Conservation (phyloP, 1,140 invertebrate genomes). For the Euura saliciscinereae region DNA sequence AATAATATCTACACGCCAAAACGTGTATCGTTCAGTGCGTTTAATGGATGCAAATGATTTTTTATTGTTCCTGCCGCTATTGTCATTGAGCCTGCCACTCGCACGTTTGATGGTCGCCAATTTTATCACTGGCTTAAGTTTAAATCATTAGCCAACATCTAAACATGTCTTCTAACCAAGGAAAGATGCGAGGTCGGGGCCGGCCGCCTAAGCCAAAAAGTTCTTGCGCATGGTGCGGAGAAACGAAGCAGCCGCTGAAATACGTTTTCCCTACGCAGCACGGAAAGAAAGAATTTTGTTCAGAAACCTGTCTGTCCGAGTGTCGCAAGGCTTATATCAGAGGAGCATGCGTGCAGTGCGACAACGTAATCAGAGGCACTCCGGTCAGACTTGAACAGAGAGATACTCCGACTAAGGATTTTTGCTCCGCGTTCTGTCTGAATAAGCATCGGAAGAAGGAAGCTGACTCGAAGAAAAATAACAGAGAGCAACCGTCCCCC, state of each 20-base stretch:
- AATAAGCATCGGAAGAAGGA: conserved; percentile 82
- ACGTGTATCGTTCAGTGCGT: neutral
- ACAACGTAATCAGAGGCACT: conserved; percentile 79
- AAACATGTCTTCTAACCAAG: conserved; percentile 26
- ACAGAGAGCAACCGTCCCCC: conserved; percentile 43
- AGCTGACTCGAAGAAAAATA: conserved; percentile 53
- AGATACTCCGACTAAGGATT: conserved; percentile 74
- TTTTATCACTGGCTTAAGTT: conserved; percentile 1
- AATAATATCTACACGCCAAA: neutral
- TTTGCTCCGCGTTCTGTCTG: conserved; percentile 81
- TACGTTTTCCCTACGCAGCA: conserved; percentile 86
- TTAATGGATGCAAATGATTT: conserved; percentile 16
- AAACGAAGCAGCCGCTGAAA: conserved; percentile 79
- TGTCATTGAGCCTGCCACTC: no score
- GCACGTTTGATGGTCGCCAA: no score
- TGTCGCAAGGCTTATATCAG: conserved; percentile 87
- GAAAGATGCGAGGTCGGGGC: conserved; percentile 60
- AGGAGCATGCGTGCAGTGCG: conserved; percentile 84
- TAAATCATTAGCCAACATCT: conserved; percentile 5
- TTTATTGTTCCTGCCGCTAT: conserved; percentile 2
- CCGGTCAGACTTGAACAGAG: conserved; percentile 59
- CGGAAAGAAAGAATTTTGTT: conserved; percentile 92
- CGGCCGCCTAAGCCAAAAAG: conserved; percentile 74
- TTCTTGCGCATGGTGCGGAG: conserved; percentile 85
- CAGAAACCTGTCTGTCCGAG: conserved; percentile 85